These are phyloP conservation scores for Apotomis betuletana DNA, from an alignment of 2,888 invertebrate species.

Conservation along the genomic window DNA sequence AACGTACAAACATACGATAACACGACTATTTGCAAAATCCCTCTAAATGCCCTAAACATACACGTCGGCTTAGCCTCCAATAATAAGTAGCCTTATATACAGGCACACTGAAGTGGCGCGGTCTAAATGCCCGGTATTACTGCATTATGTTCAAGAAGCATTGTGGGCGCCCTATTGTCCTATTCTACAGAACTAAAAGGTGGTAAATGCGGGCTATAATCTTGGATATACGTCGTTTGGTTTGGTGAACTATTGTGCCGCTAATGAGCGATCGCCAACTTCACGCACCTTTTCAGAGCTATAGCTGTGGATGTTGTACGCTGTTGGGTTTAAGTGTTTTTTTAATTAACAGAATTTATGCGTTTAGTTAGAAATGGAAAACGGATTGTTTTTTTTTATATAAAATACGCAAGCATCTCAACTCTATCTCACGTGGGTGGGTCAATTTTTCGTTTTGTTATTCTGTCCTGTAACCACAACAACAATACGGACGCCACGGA, in stretches of 20 bases:
- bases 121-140: constrained; percentile 31
- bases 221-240: constrained; percentile 5
- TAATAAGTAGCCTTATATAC: constrained; percentile 23
- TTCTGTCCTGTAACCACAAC: too few relatives aligned
- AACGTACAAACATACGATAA: too few relatives aligned
- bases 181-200: not conserved
- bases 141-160: constrained; percentile 29
- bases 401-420: too few relatives aligned
- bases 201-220: not conserved
- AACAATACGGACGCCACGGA: too few relatives aligned
- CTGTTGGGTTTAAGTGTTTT: not conserved
- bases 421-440: too few relatives aligned
- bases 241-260: constrained; percentile 59
- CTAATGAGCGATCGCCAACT: constrained; percentile 76
- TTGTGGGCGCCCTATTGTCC: constrained; percentile 34
- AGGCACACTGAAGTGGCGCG: constrained; percentile 7
- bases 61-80: not conserved
- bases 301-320: constrained; percentile 6
- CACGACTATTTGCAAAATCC: too few relatives aligned
- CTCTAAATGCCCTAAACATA: constrained; percentile 5
- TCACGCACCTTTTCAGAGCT: constrained; percentile 54
- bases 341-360: not conserved
- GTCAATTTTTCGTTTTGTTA: too few relatives aligned
- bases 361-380: not conserved
- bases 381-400: not conserved